Evolutionary conservation across 1,140 invertebrate species (phyloP), one percentile per base, ranked within the genome.

Genomic region (Hycleus phaleratus): DNA sequence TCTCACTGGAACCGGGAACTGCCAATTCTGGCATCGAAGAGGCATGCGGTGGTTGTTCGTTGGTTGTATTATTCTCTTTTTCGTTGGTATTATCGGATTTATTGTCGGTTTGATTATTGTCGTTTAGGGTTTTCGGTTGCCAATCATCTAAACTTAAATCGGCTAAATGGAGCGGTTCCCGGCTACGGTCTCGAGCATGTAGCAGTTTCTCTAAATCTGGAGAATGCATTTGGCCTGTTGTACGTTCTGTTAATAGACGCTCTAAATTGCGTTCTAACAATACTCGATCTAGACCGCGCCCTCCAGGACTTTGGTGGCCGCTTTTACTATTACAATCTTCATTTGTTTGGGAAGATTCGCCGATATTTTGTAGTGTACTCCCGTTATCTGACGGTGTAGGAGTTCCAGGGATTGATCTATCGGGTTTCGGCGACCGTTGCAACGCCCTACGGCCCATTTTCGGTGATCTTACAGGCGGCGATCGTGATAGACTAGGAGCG

Each of bases 11-110:
- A 58, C 64, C 42, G 65, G 73, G 48, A 8, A 66, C 61, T 1
- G 79, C 78, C 26, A 85, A 66, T 71, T 86, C 83, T 12, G 83
- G 83, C 82, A 85, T 82, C 9, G 82, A 84, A n/a, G 80, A 79
- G n/a, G 80, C 78, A 58, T 81, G 80, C 4, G 70, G 72, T 4
- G 78, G 74, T 10, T 61, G 49, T 10, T 60, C 57, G 26, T 46
- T 42, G 2, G 50, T 42, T 48, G 54, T 58, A 43, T 49, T 58
- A 47, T 42, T 66, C n/a, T 59, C 64, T 32, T 62, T 60, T 7
- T 56, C 49, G 24, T 62, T 61, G 24, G 61, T 58, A 55, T 55
- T 49, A 42, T 69, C 51, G 64, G 61, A 52, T 68, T 72, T 46
- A 62, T 74, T 59, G 3, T 66, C 65, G 50, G 66, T 18, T 65